Conservation (phyloP, 2,888 invertebrate species). For the Mellilla xanthometata region DNA sequence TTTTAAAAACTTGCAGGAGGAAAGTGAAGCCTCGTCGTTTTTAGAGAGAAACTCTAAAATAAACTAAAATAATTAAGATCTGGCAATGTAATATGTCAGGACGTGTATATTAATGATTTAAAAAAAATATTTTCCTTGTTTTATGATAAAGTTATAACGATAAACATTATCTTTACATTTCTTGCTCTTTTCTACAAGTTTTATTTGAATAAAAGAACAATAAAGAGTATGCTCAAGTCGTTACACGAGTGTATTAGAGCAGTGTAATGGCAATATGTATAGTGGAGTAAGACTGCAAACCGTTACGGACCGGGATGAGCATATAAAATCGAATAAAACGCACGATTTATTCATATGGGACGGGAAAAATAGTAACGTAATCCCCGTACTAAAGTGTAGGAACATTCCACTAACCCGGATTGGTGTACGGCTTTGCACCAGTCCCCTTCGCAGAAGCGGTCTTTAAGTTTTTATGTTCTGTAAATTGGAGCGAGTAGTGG, state of each 20-base stretch:
- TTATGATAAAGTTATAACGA: too few relatives aligned
- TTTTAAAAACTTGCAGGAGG: slow-evolving; percentile 15
- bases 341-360: slow-evolving; percentile 46
- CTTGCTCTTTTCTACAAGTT: too few relatives aligned
- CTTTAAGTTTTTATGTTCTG: slow-evolving; percentile 31
- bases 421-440: slow-evolving; percentile 31
- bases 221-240: too few relatives aligned
- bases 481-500: slow-evolving; percentile 27
- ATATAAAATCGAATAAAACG: slow-evolving; percentile 46
- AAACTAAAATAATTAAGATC: too few relatives aligned
- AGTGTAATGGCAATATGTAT: too few relatives aligned
- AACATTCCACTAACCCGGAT: slow-evolving; percentile 36
- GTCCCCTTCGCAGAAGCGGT: slow-evolving; percentile 25
- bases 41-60: too few relatives aligned
- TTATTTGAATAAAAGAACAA: too few relatives aligned
- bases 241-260: too few relatives aligned
- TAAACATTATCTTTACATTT: too few relatives aligned
- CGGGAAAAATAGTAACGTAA: slow-evolving; percentile 43
- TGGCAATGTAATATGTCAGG: too few relatives aligned
- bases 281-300: slow-evolving; percentile 29
- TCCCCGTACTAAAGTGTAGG: slow-evolving; percentile 47
- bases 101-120: too few relatives aligned
- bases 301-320: slow-evolving; percentile 42
- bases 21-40: not conserved
- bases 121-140: too few relatives aligned